Percentiles rank a stretch among this genome's conserved stretches.
Evolutionary conservation across 2,113 vertebrate genomes (phyloP).

Genomic region (Ranitomeya variabilis): DNA sequence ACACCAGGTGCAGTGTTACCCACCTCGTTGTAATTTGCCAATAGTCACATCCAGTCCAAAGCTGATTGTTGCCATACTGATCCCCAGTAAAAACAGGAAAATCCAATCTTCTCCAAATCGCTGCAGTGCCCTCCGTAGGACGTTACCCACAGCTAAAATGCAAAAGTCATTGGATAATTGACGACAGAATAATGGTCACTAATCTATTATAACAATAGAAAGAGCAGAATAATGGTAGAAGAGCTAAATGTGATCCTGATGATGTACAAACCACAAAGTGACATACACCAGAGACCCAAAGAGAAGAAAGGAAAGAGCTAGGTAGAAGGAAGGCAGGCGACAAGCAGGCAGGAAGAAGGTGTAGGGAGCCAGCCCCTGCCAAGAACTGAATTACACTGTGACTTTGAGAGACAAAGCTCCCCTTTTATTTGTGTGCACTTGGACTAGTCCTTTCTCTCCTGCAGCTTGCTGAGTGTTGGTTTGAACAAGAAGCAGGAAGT

Average conservation of each 20-base stretch:
- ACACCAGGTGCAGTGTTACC: background rate
- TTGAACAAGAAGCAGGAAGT: too few relatives aligned
- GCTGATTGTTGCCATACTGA: constrained; percentile 59
- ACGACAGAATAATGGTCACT: background rate
- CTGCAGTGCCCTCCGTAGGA: constrained; percentile 6
- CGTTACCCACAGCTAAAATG: constrained; percentile 40
- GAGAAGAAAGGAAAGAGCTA: too few relatives aligned
- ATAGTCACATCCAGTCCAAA: constrained; percentile 58
- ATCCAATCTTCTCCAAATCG: constrained; percentile 60
- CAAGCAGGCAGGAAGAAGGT: too few relatives aligned
- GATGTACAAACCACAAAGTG: background rate
- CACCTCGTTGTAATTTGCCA: constrained; percentile 57
- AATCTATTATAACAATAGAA: background rate
- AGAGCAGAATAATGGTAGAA: background rate
- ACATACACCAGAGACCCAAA: too few relatives aligned
- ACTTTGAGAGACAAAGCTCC: too few relatives aligned
- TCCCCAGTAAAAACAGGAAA: constrained; percentile 59
- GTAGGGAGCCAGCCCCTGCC: too few relatives aligned
- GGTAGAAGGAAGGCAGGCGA: too few relatives aligned
- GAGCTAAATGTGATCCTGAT: background rate
- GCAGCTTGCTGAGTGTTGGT: too few relatives aligned
- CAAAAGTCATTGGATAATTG: background rate
- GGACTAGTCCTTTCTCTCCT: too few relatives aligned
- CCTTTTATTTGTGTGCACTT: too few relatives aligned
- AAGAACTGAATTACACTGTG: too few relatives aligned